Conservation (phyloP, 2,888 invertebrate genomes). For the Metacarcinus magister region DNA sequence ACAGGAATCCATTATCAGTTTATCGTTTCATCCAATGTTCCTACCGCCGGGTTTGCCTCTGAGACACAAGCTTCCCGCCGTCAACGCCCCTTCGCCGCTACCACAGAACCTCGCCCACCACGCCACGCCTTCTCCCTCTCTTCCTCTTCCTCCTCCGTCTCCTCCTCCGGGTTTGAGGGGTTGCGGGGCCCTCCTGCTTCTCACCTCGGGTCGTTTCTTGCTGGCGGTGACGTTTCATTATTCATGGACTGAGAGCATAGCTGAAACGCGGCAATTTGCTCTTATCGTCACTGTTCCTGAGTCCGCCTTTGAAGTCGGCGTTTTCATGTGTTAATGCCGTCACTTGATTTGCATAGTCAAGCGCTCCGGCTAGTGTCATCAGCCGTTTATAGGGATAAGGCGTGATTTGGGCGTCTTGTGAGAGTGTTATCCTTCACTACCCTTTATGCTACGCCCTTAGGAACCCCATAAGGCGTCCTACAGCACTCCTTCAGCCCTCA, state of each 20-base stretch:
- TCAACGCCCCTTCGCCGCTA: background rate
- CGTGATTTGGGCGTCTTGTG: conserved; percentile 55
- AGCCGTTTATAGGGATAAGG: conserved; percentile 68
- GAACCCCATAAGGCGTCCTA: background rate
- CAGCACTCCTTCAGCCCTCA: background rate
- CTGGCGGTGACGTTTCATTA: conserved; percentile 80
- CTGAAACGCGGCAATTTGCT: conserved; percentile 81
- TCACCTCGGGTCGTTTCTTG: conserved; percentile 75
- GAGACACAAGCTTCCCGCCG: background rate
- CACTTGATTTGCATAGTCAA: conserved; percentile 81
- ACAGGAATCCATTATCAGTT: background rate
- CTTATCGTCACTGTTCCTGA: conserved; percentile 79
- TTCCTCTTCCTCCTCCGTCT: conserved; percentile 40
- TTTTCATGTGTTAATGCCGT: conserved; percentile 82
- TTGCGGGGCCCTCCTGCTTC: conserved; percentile 39
- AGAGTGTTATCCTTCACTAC: conserved; percentile 1
- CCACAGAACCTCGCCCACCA: background rate
- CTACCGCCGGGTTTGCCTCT: background rate
- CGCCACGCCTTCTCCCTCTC: conserved; percentile 10
- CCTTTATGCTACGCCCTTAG: background rate
- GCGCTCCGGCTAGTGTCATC: conserved; percentile 78
- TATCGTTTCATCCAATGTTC: background rate
- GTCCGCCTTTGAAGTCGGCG: conserved; percentile 79
- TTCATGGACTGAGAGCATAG: conserved; percentile 82
- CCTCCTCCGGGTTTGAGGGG: conserved; percentile 64